Evolutionary conservation across 2,888 invertebrate species (phyloP).

Genomic region (Drosophila borborema): DNA sequence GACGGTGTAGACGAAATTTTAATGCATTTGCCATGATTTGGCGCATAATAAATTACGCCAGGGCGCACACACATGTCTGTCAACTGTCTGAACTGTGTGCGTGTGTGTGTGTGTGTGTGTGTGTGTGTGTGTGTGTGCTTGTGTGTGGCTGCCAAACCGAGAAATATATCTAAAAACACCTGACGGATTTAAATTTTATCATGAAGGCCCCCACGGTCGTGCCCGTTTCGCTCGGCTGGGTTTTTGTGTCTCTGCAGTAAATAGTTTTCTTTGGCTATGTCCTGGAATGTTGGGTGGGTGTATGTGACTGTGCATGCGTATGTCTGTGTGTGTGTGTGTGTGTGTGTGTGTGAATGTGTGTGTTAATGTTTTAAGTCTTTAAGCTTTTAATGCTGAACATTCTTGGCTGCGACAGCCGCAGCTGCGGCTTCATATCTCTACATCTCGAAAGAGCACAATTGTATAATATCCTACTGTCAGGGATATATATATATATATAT

Average conservation of each 20-base stretch:
- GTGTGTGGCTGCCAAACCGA: slow-evolving; percentile 30
- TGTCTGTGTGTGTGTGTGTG: slow-evolving; percentile 28
- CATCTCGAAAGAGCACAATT: slow-evolving; percentile 25
- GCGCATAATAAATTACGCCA: slow-evolving; percentile 71
- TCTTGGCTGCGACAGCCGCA: slow-evolving; percentile 57
- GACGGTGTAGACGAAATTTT: slow-evolving; percentile 69
- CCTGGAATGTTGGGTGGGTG: slow-evolving; percentile 41
- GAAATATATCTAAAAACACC: slow-evolving; percentile 63
- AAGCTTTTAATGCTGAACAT: slow-evolving; percentile 70
- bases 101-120: slow-evolving; percentile 11
- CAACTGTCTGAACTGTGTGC: slow-evolving; percentile 31
- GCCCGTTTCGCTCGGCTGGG: slow-evolving; percentile 23
- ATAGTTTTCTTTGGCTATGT: slow-evolving; percentile 57
- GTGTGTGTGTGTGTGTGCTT: slow-evolving; percentile 18
- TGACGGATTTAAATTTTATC: slow-evolving; percentile 74
- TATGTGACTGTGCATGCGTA: not conserved
- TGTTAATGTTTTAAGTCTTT: slow-evolving; percentile 72
- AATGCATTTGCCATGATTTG: slow-evolving; percentile 74
- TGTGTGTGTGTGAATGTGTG: slow-evolving; percentile 46
- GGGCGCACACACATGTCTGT: slow-evolving; percentile 33
- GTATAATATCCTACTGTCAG: slow-evolving; percentile 29
- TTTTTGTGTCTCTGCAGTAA: slow-evolving; percentile 46
- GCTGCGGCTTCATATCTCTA: slow-evolving; percentile 35
- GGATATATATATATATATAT: not conserved
- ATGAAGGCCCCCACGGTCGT: slow-evolving; percentile 38